These are phyloP conservation scores for Syrrhaptes paradoxus DNA, from an alignment of 2,113 vertebrate species.

Conservation along the genomic window DNA sequence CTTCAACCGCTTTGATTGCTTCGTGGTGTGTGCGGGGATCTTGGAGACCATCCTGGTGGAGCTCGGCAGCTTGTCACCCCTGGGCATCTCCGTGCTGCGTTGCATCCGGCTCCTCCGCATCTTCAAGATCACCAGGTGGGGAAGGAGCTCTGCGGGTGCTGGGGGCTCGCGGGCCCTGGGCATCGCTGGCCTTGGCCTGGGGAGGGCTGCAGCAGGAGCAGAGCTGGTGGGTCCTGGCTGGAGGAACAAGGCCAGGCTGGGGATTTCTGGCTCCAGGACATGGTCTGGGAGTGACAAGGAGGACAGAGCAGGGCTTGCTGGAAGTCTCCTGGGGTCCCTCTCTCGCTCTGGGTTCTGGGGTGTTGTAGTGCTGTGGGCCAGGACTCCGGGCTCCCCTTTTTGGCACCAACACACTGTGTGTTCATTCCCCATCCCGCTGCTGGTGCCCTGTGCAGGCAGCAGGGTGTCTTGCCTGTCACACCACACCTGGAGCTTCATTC, in stretches of 20 bases:
- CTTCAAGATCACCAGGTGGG: conserved; percentile 96
- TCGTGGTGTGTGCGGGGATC: conserved; percentile 90
- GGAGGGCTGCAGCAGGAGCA: background rate
- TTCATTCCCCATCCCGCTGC: background rate
- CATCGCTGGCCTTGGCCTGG: background rate
- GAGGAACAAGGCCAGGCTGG: background rate
- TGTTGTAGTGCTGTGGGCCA: background rate
- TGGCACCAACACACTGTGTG: background rate
- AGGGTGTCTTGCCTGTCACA: background rate
- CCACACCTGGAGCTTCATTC: background rate
- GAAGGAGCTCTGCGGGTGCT: background rate
- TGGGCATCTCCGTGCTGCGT: conserved; percentile 95
- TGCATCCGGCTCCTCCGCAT: conserved; percentile 93
- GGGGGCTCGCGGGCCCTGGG: fast-evolving
- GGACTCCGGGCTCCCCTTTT: background rate
- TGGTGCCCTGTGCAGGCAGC: background rate
- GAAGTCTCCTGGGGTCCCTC: background rate
- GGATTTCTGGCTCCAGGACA: background rate
- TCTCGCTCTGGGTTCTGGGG: background rate
- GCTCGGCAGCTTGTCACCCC: conserved; percentile 80
- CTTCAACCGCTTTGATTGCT: conserved; percentile 98
- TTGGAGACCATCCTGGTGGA: conserved; percentile 90
- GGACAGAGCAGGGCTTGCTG: background rate
- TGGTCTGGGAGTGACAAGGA: background rate
- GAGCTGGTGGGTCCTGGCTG: background rate